phyloP scores from a whole-genome alignment of 2,797 vertebrate genomes.

The Tokudaia muenninki region DNA sequence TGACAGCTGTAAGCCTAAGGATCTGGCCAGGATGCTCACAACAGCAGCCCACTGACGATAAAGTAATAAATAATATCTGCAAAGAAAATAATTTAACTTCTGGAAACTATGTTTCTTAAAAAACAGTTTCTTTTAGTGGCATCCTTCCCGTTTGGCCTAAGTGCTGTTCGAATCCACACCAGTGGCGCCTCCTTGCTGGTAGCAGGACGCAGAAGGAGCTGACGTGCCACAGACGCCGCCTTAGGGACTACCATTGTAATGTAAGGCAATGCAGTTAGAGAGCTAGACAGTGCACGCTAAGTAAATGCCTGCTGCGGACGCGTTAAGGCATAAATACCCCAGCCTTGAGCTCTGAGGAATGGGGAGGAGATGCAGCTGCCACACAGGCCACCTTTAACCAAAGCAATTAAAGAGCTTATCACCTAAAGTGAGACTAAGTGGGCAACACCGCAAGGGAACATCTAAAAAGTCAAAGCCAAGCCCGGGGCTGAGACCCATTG shows the following conservation, averaged over 20 bases:
- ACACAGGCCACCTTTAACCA: background rate
- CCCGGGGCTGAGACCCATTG: background rate
- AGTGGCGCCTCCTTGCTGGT: background rate
- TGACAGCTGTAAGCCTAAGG: conserved; percentile 5
- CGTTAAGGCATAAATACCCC: conserved; percentile 18
- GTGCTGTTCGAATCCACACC: background rate
- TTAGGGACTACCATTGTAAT: background rate
- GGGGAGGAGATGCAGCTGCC: background rate
- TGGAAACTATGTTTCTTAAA: conserved; percentile 47
- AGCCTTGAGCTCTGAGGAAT: background rate
- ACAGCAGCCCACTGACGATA: conserved; percentile 67
- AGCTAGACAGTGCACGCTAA: background rate
- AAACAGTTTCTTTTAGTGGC: background rate
- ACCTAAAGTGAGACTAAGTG: background rate
- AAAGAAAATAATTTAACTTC: conserved; percentile 58
- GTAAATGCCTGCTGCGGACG: background rate
- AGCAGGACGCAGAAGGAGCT: background rate
- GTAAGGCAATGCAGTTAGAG: conserved; percentile 75
- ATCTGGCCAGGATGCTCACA: conserved; percentile 44
- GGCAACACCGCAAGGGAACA: background rate
- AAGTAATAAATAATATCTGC: conserved; percentile 69
- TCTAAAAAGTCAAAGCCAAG: background rate
- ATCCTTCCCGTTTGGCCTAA: background rate
- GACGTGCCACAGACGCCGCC: background rate
- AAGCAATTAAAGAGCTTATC: background rate